Base-by-base conservation (phyloP, 2,888 invertebrate genomes). In the Pseudoips prasinana region DNA sequence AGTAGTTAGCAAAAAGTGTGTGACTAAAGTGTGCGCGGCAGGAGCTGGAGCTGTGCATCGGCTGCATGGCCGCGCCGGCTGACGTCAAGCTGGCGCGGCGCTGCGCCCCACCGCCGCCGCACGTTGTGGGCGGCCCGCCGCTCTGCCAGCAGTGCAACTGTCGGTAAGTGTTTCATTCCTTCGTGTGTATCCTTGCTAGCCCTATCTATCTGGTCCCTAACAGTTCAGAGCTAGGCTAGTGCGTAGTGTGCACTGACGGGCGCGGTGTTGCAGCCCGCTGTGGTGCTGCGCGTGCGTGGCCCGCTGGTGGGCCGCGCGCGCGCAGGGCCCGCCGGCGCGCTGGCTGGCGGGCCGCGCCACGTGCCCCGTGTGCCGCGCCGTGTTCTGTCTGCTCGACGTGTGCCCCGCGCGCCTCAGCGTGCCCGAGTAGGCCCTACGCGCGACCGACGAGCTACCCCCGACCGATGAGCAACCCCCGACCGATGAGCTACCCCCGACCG, bases 251-350 rank as follows among this genome's bases (percentile, higher is more conserved):
- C n/a, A 25, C 6, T 10, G 1, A 19, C 1, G 4, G n/a, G n/a
- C n/a, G n/a, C n/a, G n/a, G n/a, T n/a, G n/a, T n/a, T 1, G 5
- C 71, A 92, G 95, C 31, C 97, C 96, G 10, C 93, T 97, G 92
- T 97, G 97, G 97, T 98, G 97, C 82, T 83, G 92, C 10, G 92
- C 94, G 50, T 98, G 96, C 73, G 91, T 96, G 89, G 95, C 92
- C 0, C 92, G 93, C 62, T 96, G 96, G 96, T 97, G 96, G 90
- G 96, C 95, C 7, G 93, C 95, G 26, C 91, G 95, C 23, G 96
- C 96, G 73, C 90, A 92, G 55, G 75, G 91, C 14, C 89, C 91
- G 42, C 92, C 94, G 4, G 92, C 92, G 47, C 90, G 90, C 7
- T 97, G 97, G 97, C 88, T 97, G 40, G 89, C 92, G 20, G 92